Base-by-base conservation (phyloP, 1,140 invertebrate species). In the Agraylea sexmaculata region DNA sequence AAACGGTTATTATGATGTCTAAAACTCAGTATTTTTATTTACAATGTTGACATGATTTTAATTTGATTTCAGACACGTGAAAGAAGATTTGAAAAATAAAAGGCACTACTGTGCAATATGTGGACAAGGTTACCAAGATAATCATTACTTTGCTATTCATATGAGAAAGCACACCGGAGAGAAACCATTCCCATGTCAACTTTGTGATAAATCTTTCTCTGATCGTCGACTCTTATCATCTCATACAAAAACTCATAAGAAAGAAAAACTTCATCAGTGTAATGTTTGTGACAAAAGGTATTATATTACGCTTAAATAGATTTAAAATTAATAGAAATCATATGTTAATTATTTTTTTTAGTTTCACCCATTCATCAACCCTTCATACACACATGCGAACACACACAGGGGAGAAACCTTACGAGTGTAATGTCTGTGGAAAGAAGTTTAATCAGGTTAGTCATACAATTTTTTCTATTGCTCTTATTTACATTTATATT, bases 121-220 rank as follows among this genome's bases (percentile, higher is more conserved):
- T 18, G 40, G 40, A 13, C 45, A 49, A 41, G 36, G 29, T 10
- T 49, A 49, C 27, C 39, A 45, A 34, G 40, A 49, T 30, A 7
- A 34, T 11, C 29, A 18, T 5, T 42, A 45, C 20, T 29, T 49
- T 17, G 39, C 28, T 10, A 42, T 43, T 30, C 53, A 55, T 44
- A 35, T 43, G 3, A 40, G 50, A 19, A 46, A 50, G 38, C 43
- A 51, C 17, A 49, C 49, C n/a, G 52, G 52, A 6, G 50, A 53
- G 41, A 51, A 50, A 41, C 52, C 52, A 1, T 53, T 42, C 39
- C 27, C 42, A 5, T 53, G 52, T 25, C n/a, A 28, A 4, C 30
- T 42, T 21, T 53, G 52, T 37, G 37, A 36, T 8, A 45, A 50
- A 43, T 29, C 50, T 6, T 53, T 46, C 38, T 35, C 43, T 16